A percentile compares a stretch with the other conserved stretches of the same genome.
Conservation (phyloP, 2,113 vertebrate genomes). For the Brachirus orientalis region DNA sequence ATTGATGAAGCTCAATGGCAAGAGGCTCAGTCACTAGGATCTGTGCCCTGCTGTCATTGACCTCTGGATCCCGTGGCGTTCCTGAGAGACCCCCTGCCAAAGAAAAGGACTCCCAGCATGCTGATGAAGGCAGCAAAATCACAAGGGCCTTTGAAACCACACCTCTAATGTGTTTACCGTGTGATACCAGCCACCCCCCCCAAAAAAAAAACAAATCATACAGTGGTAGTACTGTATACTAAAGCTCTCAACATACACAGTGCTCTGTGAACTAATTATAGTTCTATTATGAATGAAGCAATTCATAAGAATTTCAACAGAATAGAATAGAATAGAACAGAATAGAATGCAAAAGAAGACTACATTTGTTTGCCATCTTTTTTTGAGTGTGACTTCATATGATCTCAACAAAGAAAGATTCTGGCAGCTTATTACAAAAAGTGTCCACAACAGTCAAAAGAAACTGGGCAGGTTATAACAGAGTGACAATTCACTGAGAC, state of each 20-base stretch:
- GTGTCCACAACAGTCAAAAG: constrained; percentile 15
- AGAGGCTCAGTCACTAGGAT: constrained; percentile 39
- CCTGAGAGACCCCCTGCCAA: constrained; percentile 40
- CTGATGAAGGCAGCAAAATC: constrained; percentile 24
- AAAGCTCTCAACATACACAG: too few species aligned
- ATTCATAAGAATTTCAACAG: too few species aligned
- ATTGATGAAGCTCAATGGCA: constrained; percentile 46
- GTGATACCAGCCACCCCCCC: too few species aligned
- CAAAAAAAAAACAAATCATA: too few species aligned
- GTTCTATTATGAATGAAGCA: too few species aligned
- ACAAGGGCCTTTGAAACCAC: constrained; percentile 26
- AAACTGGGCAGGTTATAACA: constrained; percentile 32
- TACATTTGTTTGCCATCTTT: background rate
- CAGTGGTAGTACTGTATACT: too few species aligned
- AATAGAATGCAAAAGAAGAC: background rate
- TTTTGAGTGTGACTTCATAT: constrained; percentile 14
- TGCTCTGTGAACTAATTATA: too few species aligned
- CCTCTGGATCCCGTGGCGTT: constrained; percentile 45
- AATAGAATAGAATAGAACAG: background rate
- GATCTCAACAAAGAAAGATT: constrained; percentile 8
- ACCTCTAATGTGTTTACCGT: too few species aligned
- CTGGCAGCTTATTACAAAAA: constrained; percentile 13
- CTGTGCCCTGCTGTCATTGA: constrained; percentile 63
- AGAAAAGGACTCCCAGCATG: constrained; percentile 34
- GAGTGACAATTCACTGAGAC: constrained; percentile 26